Evolutionary conservation across 2,797 vertebrate species (phyloP), one percentile per base, ranked within the genome.

Genomic region (Sphenodon punctatus): DNA sequence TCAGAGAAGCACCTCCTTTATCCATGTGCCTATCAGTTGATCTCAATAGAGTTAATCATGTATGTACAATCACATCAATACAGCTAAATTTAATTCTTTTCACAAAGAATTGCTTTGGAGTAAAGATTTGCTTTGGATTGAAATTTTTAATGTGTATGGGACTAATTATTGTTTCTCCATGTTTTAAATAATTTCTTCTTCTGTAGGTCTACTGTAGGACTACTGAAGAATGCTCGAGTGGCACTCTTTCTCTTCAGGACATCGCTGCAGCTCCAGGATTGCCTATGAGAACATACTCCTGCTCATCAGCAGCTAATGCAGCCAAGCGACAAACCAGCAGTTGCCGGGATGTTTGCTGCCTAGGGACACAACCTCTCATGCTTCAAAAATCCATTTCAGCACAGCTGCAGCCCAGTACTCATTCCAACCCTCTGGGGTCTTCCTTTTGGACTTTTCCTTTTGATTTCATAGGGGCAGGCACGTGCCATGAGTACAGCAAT

Each of bases 121-220:
- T n/a, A n/a, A n/a, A 10, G 67, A 49, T 30, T 14, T 36, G 6
- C 43, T 87, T 75, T 77, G 48, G 39, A 65, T 36, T 82, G 39
- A 66, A 72, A 23, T 66, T 67, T 45, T 88, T 22, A 68, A 5
- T 8, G 15, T 38, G 45, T 19, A 16, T 74, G 84, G 78, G 82
- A 76, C 65, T 59, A 5, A 38, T 1, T 3, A 9, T 63, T 74
- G 70, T 19, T 30, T 43, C 73, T 66, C 39, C 36, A 42, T 82
- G 20, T 60, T 65, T 20, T 4, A 38, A 30, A 3, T 3, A 3
- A 12, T 23, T 7, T 6, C 45, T 51, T 70, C 69, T 72, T 25
- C 34, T 77, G 38, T 84, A 96, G 96, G 93, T 45, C 19, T 4
- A 76, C 75, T 73, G 82, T 87, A 73, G 32, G n/a, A 59, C 88